These are phyloP conservation scores for Caenorhabditis sinica DNA, from an alignment of 2,888 invertebrate genomes.

Conservation along the genomic window DNA sequence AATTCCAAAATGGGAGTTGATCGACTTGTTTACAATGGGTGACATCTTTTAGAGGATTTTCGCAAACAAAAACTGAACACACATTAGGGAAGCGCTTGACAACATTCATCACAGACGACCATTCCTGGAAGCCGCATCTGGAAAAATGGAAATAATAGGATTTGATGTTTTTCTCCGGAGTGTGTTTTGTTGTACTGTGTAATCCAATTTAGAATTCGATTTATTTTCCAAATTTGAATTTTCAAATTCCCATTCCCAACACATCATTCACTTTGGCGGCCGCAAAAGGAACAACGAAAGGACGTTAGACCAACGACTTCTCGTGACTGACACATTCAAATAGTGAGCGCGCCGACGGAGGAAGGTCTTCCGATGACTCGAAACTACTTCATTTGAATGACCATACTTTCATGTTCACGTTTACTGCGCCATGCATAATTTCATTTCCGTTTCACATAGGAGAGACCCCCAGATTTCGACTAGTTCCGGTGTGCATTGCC, in stretches of 20 bases:
- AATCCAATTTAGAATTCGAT: slow-evolving; percentile 14
- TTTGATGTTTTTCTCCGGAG: neutral
- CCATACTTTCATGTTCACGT: slow-evolving; percentile 52
- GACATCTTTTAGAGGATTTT: slow-evolving; percentile 81
- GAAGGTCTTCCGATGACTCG: slow-evolving; percentile 11
- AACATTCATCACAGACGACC: slow-evolving; percentile 72
- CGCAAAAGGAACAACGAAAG: slow-evolving; percentile 1
- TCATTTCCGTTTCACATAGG: slow-evolving; percentile 63
- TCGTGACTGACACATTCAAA: slow-evolving; percentile 58
- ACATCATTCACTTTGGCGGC: slow-evolving; percentile 22
- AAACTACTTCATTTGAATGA: slow-evolving; percentile 57
- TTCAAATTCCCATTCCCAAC: slow-evolving; percentile 15
- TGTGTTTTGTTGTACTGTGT: slow-evolving; percentile 4
- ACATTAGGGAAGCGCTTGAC: slow-evolving; percentile 73
- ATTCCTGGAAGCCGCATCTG: slow-evolving; percentile 72
- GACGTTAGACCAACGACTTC: slow-evolving; percentile 18
- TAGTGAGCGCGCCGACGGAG: slow-evolving; percentile 6
- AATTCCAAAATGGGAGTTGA: slow-evolving; percentile 63
- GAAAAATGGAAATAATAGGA: slow-evolving; percentile 28
- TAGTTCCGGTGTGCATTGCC: slow-evolving; percentile 62
- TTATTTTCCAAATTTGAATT: neutral
- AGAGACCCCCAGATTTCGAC: slow-evolving; percentile 28
- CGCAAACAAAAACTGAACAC: slow-evolving; percentile 87
- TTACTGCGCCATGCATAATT: slow-evolving; percentile 62
- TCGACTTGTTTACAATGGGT: slow-evolving; percentile 61